Evolutionary conservation across 2,113 vertebrate species (phyloP).

Genomic region (Xerus inauris): DNA sequence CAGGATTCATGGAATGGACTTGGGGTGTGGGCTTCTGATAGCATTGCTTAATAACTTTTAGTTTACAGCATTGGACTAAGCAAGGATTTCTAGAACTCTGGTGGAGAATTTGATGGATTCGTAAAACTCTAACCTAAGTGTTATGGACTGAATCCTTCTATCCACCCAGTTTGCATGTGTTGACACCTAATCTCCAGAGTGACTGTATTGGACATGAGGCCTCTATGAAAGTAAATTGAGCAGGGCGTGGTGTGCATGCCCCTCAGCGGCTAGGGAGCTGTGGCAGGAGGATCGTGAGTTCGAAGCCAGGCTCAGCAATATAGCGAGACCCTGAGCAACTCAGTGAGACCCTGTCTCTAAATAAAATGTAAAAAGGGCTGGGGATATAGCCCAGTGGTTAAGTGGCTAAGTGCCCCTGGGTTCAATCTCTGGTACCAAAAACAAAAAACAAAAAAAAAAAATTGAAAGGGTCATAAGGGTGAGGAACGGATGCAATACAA

Average conservation of each 20-base stretch:
- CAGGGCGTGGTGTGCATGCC: too few species aligned
- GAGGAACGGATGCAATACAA: too few species aligned
- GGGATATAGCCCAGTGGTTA: too few species aligned
- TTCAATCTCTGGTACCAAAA: too few species aligned
- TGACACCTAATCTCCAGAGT: background rate
- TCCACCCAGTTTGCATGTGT: background rate
- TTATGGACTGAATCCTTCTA: background rate
- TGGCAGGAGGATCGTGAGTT: too few species aligned
- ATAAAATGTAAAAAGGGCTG: too few species aligned
- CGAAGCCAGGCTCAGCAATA: too few species aligned
- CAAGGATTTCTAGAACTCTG: background rate
- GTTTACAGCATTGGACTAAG: background rate
- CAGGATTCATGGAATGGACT: background rate
- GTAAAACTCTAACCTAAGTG: background rate
- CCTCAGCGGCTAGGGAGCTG: too few species aligned
- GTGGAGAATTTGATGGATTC: background rate
- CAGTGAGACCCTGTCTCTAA: too few species aligned
- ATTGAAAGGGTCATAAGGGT: background rate
- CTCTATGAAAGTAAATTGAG: background rate
- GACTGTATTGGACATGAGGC: background rate
- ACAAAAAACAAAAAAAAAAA: too few species aligned
- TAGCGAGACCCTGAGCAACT: too few species aligned
- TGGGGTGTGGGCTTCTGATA: background rate
- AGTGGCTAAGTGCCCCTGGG: too few species aligned
- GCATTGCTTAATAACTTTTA: background rate